A percentile compares a stretch with the other conserved stretches of the same genome.
Evolutionary conservation across 1,140 invertebrate genomes (phyloP).

Genomic region (Teleogryllus occipitalis): DNA sequence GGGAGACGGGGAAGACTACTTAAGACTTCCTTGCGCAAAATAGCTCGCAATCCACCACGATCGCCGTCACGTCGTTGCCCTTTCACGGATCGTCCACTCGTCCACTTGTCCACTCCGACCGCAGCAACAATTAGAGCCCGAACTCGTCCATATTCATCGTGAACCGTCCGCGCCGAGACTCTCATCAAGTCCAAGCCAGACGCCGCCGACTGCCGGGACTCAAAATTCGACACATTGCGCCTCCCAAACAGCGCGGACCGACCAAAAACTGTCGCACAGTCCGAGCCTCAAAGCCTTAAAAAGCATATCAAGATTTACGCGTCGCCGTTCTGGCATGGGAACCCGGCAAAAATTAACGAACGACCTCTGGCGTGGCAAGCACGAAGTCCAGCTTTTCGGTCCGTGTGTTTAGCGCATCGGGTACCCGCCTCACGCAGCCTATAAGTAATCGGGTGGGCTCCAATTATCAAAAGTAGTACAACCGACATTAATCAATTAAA

Average conservation of each 20-base stretch:
- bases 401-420: not conserved
- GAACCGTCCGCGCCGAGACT: not conserved
- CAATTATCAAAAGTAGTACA: constrained; percentile 5
- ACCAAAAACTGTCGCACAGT: not conserved
- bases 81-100: not conserved
- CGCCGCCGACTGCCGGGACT: not conserved
- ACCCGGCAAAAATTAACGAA: not conserved
- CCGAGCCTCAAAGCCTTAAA: not conserved
- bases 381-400: too few species aligned
- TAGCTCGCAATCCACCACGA: not conserved
- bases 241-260: not conserved
- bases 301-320: not conserved
- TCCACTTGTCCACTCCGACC: not conserved
- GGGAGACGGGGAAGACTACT: not conserved
- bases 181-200: not conserved
- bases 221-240: not conserved
- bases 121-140: not conserved
- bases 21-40: not conserved
- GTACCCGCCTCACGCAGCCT: not conserved
- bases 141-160: not conserved
- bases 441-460: not conserved
- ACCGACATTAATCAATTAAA: constrained; percentile 5
- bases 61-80: not conserved
- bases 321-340: not conserved
- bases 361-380: too few species aligned